Conservation (phyloP, 2,888 invertebrate species). For the Caenorhabditis auriculariae region DNA sequence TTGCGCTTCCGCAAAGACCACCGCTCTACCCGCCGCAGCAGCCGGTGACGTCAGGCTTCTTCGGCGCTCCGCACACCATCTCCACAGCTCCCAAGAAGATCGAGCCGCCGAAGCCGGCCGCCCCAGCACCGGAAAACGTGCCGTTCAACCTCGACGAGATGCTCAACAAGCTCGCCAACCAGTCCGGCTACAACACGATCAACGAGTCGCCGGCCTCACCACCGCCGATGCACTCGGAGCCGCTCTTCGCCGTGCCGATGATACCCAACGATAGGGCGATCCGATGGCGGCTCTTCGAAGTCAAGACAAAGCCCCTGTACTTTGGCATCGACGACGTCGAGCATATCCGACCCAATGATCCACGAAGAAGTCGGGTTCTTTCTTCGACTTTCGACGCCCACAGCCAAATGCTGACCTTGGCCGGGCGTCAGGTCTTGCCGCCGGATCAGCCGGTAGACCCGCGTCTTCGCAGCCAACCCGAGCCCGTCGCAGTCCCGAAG, state of each 20-base stretch:
- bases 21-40: not conserved
- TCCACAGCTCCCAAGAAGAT: constrained; percentile 26
- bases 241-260: constrained; percentile 3
- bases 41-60: constrained; percentile 11
- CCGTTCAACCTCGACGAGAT: constrained; percentile 45
- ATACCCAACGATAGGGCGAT: constrained; percentile 18
- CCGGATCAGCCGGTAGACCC: constrained; percentile 12
- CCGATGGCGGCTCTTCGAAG: constrained; percentile 18
- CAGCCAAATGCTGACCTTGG: constrained; percentile 9
- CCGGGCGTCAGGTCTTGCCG: not conserved
- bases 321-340: constrained; percentile 25
- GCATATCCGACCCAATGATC: constrained; percentile 23
- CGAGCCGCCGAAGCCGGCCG: constrained; percentile 14
- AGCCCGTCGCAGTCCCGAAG: not conserved
- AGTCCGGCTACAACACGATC: not conserved
- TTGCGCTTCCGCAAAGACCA: constrained; percentile 12
- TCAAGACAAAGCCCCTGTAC: constrained; percentile 16
- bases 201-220: constrained; percentile 41
- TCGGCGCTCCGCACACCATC: constrained; percentile 7
- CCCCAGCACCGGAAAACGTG: constrained; percentile 6
- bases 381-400: constrained; percentile 36
- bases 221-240: constrained; percentile 9
- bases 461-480: constrained; percentile 10
- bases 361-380: constrained; percentile 24
- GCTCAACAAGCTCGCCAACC: constrained; percentile 45